Evolutionary conservation across 2,888 invertebrate species (phyloP).

Genomic region (Pterostichus madidus): DNA sequence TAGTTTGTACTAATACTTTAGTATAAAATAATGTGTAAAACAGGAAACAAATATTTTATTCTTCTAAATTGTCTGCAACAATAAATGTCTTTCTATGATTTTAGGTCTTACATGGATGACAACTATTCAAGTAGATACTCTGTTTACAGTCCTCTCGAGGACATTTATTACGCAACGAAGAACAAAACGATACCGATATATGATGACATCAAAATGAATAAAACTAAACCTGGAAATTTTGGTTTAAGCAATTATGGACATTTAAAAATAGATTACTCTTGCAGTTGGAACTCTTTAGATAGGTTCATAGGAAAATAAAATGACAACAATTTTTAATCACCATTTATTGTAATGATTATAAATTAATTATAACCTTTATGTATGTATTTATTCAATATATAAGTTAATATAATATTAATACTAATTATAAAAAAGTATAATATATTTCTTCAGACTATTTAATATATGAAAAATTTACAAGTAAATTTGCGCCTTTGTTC

Average conservation of each 20-base stretch:
- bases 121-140: slow-evolving; percentile 63
- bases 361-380: too few relatives aligned
- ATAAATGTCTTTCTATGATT: slow-evolving; percentile 27
- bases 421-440: too few relatives aligned
- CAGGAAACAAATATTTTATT: slow-evolving; percentile 22
- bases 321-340: slow-evolving; percentile 68
- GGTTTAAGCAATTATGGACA: slow-evolving; percentile 89
- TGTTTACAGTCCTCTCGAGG: slow-evolving; percentile 67
- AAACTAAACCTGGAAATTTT: slow-evolving; percentile 81
- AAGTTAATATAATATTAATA: too few relatives aligned
- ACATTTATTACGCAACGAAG: slow-evolving; percentile 67
- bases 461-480: too few relatives aligned
- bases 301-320: slow-evolving; percentile 84
- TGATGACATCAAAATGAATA: slow-evolving; percentile 77
- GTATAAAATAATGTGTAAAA: too few relatives aligned
- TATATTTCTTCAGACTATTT: too few relatives aligned
- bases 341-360: background rate
- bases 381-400: too few relatives aligned
- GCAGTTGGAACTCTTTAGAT: slow-evolving; percentile 90
- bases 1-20: too few relatives aligned
- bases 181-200: slow-evolving; percentile 74
- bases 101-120: slow-evolving; percentile 59
- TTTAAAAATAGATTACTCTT: slow-evolving; percentile 89
- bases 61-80: background rate
- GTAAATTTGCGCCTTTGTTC: background rate